phyloP scores from a whole-genome alignment of 1,140 invertebrate genomes.

The Drosophila bocki region DNA sequence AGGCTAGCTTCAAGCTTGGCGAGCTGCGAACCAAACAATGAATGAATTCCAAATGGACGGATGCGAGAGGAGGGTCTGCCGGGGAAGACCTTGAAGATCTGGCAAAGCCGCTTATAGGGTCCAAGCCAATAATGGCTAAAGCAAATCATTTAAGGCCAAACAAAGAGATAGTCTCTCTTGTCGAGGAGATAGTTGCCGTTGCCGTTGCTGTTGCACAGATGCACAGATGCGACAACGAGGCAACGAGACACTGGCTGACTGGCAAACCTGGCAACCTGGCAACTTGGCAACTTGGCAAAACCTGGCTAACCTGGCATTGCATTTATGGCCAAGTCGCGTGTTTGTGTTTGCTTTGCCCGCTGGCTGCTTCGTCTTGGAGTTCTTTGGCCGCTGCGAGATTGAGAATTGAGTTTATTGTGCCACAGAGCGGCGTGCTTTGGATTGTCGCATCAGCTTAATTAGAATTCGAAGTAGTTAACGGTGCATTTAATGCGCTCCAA shows the following conservation, averaged over 20 bases:
- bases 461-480: constrained; percentile 82
- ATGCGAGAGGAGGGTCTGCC: not conserved
- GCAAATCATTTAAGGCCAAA: constrained; percentile 70
- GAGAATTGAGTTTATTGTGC: constrained; percentile 80
- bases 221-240: constrained; percentile 13
- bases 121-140: constrained; percentile 27
- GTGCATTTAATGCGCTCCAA: constrained; percentile 76
- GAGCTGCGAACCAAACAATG: constrained; percentile 42
- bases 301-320: constrained; percentile 66
- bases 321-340: constrained; percentile 80
- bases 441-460: constrained; percentile 80
- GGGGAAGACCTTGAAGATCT: constrained; percentile 25
- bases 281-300: constrained; percentile 30
- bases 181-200: constrained; percentile 16
- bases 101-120: constrained; percentile 24
- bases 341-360: constrained; percentile 15
- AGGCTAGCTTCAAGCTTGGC: not conserved
- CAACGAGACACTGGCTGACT: constrained; percentile 5
- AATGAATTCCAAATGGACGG: constrained; percentile 56
- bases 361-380: constrained; percentile 18
- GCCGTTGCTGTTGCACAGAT: constrained; percentile 7
- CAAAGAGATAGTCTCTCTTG: constrained; percentile 29
- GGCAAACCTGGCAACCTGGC: constrained; percentile 32
- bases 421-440: constrained; percentile 68
- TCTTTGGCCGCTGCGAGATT: constrained; percentile 40